These are phyloP conservation scores for Meriones psammophilus DNA, from an alignment of 2,797 vertebrate species.

Conservation along the genomic window DNA sequence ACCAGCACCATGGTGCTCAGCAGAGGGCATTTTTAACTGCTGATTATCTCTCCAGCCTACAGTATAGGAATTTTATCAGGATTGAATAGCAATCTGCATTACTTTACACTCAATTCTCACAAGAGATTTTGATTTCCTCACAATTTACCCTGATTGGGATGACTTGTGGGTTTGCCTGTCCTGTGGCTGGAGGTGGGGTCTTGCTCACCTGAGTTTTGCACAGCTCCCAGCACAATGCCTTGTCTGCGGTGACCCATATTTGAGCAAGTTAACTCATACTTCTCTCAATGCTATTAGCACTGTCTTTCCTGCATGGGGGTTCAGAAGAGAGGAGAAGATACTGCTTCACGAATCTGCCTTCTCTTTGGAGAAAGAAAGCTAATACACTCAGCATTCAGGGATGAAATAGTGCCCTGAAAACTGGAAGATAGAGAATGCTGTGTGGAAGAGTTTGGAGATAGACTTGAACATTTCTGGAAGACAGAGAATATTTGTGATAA, in stretches of 20 bases:
- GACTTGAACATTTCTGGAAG: not conserved
- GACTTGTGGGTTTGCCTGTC: not conserved
- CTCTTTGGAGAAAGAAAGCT: not conserved
- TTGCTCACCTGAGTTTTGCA: not conserved
- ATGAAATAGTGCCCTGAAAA: not conserved
- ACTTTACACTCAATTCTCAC: not conserved
- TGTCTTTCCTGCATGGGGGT: not conserved
- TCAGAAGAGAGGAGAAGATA: not conserved
- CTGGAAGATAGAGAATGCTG: not conserved
- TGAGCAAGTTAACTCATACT: not conserved
- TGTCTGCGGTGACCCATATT: not conserved
- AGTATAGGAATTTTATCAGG: not conserved
- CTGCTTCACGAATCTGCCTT: not conserved
- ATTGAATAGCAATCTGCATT: not conserved
- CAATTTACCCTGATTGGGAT: not conserved
- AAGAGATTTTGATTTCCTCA: slow-evolving; percentile 10
- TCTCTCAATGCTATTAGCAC: not conserved
- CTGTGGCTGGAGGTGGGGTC: not conserved
- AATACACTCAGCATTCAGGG: not conserved
- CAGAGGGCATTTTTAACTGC: not conserved
- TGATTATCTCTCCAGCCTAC: not conserved
- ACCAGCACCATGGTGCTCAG: not conserved
- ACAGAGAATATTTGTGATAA: not conserved
- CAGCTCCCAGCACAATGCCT: not conserved
- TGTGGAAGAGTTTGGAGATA: not conserved